phyloP scores from a whole-genome alignment of 2,888 invertebrate genomes.

The Hoplodrina ambigua region DNA sequence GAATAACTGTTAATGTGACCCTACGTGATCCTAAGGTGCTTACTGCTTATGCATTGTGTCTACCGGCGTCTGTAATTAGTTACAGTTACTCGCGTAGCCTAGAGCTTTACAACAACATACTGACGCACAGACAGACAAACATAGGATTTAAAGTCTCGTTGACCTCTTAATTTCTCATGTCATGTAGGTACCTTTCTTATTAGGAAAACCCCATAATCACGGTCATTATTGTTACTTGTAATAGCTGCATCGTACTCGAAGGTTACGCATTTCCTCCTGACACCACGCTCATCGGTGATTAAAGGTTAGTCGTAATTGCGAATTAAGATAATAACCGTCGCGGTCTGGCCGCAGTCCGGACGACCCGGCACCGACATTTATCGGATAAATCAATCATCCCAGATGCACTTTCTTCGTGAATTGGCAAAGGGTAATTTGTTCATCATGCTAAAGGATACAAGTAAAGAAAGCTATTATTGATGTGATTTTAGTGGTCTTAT shows the following conservation, averaged over 20 bases:
- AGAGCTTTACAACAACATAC: conserved; percentile 1
- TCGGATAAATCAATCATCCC: conserved; percentile 68
- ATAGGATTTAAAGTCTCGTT: background rate
- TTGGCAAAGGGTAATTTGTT: conserved; percentile 38
- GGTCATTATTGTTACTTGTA: conserved; percentile 14
- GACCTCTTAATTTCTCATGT: no score
- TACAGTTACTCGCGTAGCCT: conserved; percentile 17
- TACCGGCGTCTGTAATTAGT: conserved; percentile 3
- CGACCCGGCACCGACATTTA: conserved; percentile 60
- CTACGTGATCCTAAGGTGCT: conserved; percentile 4
- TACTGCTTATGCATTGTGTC: background rate
- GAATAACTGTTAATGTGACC: conserved; percentile 14
- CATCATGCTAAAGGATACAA: conserved; percentile 1
- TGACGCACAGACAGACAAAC: background rate
- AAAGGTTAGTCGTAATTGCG: conserved; percentile 74
- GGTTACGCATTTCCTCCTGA: conserved; percentile 26
- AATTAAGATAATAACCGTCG: conserved; percentile 70
- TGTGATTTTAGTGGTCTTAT: background rate
- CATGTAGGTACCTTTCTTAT: background rate
- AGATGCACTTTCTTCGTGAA: conserved; percentile 59
- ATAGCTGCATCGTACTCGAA: conserved; percentile 1
- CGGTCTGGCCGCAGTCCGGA: conserved; percentile 58
- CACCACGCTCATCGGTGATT: conserved; percentile 66
- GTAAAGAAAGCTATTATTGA: background rate
- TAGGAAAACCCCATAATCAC: background rate